Percentiles rank a stretch among this genome's conserved stretches.
These are phyloP conservation scores for Netelia fuscicornis DNA, from an alignment of 2,888 invertebrate genomes.

Conservation along the genomic window DNA sequence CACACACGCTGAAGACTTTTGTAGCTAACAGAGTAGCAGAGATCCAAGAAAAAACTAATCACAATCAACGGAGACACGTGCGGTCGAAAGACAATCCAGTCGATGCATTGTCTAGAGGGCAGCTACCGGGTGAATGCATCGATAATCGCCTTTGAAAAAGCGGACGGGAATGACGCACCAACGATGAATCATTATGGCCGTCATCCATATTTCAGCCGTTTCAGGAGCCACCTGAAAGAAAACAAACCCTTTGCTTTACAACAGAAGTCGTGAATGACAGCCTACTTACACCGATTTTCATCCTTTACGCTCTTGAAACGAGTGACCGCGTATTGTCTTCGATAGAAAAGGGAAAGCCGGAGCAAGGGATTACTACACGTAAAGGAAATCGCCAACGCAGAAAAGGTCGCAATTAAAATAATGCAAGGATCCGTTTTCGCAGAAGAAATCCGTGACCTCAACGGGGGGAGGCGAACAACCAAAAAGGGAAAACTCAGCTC, in stretches of 20 bases:
- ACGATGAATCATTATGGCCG: slow-evolving; percentile 12
- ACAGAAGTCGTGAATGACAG: background rate
- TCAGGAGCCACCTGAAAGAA: background rate
- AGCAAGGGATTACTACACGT: background rate
- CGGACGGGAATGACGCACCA: slow-evolving; percentile 52
- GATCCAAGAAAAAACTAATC: slow-evolving; percentile 42
- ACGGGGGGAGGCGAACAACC: background rate
- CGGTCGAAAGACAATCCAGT: background rate
- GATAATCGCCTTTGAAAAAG: slow-evolving; percentile 24
- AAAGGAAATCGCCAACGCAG: background rate
- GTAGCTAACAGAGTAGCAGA: slow-evolving; percentile 50
- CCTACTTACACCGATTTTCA: background rate
- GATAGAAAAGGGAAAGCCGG: slow-evolving; percentile 22
- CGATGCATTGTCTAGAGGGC: slow-evolving; percentile 49
- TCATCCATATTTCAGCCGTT: background rate
- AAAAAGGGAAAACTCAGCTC: slow-evolving; percentile 44
- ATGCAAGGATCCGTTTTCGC: background rate
- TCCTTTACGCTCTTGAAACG: slow-evolving; percentile 30
- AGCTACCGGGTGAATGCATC: slow-evolving; percentile 8
- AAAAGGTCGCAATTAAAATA: background rate
- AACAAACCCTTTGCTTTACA: background rate
- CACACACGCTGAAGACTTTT: too few species aligned
- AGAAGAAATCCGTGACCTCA: background rate
- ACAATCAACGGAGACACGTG: slow-evolving; percentile 2
- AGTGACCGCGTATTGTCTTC: slow-evolving; percentile 48